Evolutionary conservation across 1,140 invertebrate genomes (phyloP), one percentile per base, ranked within the genome.

Genomic region (Leptinotarsa texana): DNA sequence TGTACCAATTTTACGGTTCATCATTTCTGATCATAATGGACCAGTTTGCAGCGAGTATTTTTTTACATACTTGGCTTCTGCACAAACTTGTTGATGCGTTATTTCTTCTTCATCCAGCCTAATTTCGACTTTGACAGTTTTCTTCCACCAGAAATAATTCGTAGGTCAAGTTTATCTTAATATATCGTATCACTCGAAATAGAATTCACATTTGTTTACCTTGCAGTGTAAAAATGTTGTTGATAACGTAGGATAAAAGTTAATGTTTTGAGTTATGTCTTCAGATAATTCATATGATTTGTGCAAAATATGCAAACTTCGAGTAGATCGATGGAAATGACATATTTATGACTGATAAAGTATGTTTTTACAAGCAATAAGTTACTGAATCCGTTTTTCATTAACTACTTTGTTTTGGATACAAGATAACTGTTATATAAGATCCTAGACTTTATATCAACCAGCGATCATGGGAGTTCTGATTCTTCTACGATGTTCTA

Each of bases 221-320:
- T 21, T 15, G 42, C 67, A 6, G 42, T 2, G 21, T 69, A 69
- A 69, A 69, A 69, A 69, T 69, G 42, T 69, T 27, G 15, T 69
- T 69, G 67, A 69, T 69, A 69, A 69, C 67, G 22, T 6, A 57
- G 17, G 18, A 65, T 27, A 65, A 65, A 65, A 65, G 18, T 69
- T 13, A 13, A 48, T 69, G 67, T 69, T 69, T 33, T 69, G 67
- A 42, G 24, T 69, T 69, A 48, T n/a, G 27, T 13, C n/a, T 69
- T 48, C 18, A 65, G 63, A 65, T 65, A 65, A 65, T 65, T 65
- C 63, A 65, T n/a, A 66, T 42, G 67, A 42, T 42, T 69, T 69
- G 11, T 48, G 67, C 67, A 42, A 69, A 69, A 69, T 42, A 42
- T 65, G 63, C 63, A 69, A 48, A 69, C 24, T 69, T 69, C 48